Base-by-base conservation (phyloP, 2,113 vertebrate species). In the Prietella phreatophila region DNA sequence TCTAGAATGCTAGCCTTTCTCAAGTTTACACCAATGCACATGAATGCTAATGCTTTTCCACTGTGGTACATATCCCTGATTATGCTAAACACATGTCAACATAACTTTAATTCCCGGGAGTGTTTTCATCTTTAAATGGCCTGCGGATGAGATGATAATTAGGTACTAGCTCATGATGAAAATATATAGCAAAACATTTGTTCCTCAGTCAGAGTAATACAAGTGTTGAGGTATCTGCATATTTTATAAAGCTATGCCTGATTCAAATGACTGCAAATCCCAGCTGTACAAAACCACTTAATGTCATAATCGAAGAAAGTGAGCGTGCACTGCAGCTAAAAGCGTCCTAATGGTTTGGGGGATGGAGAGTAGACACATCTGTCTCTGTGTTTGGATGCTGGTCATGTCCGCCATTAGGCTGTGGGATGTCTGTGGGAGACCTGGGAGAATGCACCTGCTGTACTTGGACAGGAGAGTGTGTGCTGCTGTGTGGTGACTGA, bases 371-470 rank as follows among this genome's bases (percentile, higher is more conserved):
- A 82, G 73, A 33, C 75, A 88, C 79, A 85, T 89, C 85, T 82
- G 82, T 84, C n/a, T 65, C 73, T 79, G 36, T 27, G 39, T 89
- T 86, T 88, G 84, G 78, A 90, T 88, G 86, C 83, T 8, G 79
- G 80, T 88, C 85, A 27, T 89, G 83, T 86, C 84, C 83, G 20
- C 60, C 88, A 90, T 89, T 91, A 87, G 85, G 60, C 85, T 88
- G 55, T 36, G 85, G 63, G 88, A 80, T 78, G 81, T 88, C 75
- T 84, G 20, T 89, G 78, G 50, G 83, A 87, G 85, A 92, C 84
- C 89, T 88, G 89, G 90, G 89, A 86, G 86, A 90, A 71, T 88
- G 89, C 88, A 91, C 91, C 91, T 91, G 88, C 89, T 81, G 39
- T 75, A 90, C 87, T 89, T 84, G 82, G 84, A 89, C 79, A 84